Percentiles rank a stretch among this genome's conserved stretches.
Evolutionary conservation across 2,797 vertebrate species (phyloP).

Genomic region (Huso huso): DNA sequence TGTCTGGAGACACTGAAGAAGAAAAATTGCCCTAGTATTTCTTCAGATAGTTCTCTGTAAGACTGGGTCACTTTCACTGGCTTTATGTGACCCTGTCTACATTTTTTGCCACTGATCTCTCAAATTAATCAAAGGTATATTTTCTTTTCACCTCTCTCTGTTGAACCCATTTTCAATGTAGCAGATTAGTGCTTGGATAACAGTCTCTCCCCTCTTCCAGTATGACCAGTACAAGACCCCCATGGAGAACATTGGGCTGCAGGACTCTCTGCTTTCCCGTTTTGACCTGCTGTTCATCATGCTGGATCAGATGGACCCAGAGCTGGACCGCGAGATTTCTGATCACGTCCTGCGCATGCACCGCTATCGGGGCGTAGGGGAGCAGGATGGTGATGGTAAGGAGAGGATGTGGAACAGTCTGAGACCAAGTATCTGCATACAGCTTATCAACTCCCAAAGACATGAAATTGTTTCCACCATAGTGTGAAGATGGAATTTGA

Average conservation of each 20-base stretch:
- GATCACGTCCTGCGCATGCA: constrained; percentile 94
- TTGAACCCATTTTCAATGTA: background rate
- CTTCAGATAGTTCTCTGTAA: too few species aligned
- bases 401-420: background rate
- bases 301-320: constrained; percentile 91
- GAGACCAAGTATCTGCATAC: background rate
- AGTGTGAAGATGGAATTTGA: too few species aligned
- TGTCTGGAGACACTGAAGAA: too few species aligned
- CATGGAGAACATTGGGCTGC: constrained; percentile 97
- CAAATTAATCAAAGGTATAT: background rate
- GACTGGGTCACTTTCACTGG: too few species aligned
- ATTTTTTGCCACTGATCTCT: too few species aligned
- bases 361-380: constrained; percentile 78
- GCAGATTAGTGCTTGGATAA: too few species aligned
- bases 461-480: too few species aligned
- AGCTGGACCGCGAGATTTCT: constrained; percentile 88
- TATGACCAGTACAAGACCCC: constrained; percentile 96
- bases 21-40: too few species aligned
- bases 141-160: background rate
- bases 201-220: constrained; percentile 41
- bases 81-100: too few species aligned
- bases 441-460: background rate
- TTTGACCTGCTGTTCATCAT: constrained; percentile 96
- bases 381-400: constrained; percentile 85
- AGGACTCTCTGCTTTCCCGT: constrained; percentile 90